Conservation (phyloP, 1,140 invertebrate species). For the Drosophila parabipectinata region DNA sequence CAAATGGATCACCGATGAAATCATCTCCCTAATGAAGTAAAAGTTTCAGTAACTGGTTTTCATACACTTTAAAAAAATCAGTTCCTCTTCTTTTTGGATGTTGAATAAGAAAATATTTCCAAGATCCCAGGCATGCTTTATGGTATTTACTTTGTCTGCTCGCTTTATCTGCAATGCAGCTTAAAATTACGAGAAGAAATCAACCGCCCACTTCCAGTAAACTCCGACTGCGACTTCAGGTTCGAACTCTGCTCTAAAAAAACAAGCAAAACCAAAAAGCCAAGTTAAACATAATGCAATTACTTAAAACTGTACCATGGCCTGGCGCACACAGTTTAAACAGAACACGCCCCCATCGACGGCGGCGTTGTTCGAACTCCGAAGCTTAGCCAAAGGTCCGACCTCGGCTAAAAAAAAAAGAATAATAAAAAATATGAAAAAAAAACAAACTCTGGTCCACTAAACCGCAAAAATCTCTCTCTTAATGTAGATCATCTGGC, state of each 20-base stretch:
- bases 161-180: constrained; percentile 39
- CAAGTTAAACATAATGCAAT: constrained; percentile 79
- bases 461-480: constrained; percentile 68
- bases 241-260: constrained; percentile 63
- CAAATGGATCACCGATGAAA: constrained; percentile 40
- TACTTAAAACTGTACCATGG: constrained; percentile 81
- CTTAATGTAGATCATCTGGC: constrained; percentile 81
- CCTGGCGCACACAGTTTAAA: constrained; percentile 68
- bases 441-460: constrained; percentile 20
- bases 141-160: constrained; percentile 60
- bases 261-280: constrained; percentile 34
- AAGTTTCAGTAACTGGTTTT: not conserved
- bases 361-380: constrained; percentile 45
- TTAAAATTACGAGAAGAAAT: constrained; percentile 17
- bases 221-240: constrained; percentile 31
- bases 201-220: constrained; percentile 65
- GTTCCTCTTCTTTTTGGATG: not conserved
- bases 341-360: constrained; percentile 72
- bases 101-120: not conserved
- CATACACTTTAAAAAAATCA: not conserved
- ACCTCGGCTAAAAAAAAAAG: constrained; percentile 15
- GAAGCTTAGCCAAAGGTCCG: constrained; percentile 62
- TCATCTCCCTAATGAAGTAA: constrained; percentile 35
- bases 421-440: not conserved
- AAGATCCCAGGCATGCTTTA: constrained; percentile 1